Conservation (phyloP, 2,113 vertebrate genomes). For the Enhydra lutris region DNA sequence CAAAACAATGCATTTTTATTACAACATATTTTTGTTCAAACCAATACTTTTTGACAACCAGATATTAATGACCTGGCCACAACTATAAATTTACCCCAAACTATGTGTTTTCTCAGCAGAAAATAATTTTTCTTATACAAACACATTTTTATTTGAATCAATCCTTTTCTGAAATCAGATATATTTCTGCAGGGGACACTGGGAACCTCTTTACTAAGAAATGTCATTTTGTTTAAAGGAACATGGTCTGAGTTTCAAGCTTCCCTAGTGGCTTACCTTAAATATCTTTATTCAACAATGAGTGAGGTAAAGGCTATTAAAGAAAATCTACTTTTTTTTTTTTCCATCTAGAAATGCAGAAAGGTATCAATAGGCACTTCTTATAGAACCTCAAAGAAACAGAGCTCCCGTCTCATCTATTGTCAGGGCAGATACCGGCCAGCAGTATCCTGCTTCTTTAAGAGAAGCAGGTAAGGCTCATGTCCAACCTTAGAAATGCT, state of each 20-base stretch:
- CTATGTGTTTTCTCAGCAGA: conserved; percentile 86
- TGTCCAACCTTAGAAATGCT: neutral
- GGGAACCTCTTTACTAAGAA: conserved; percentile 69
- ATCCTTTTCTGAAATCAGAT: conserved; percentile 83
- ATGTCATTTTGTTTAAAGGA: conserved; percentile 74
- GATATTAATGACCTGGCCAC: conserved; percentile 88
- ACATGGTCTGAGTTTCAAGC: conserved; percentile 27
- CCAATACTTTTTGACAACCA: conserved; percentile 91
- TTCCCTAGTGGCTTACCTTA: conserved; percentile 17
- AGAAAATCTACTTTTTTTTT: neutral
- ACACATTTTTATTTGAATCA: conserved; percentile 89
- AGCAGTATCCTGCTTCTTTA: neutral
- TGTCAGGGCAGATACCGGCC: neutral
- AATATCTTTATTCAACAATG: conserved; percentile 40
- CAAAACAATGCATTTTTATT: conserved; percentile 91
- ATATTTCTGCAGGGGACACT: conserved; percentile 72
- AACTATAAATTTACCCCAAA: conserved; percentile 89
- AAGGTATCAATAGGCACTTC: neutral
- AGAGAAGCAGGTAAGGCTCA: neutral
- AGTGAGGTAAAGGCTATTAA: neutral
- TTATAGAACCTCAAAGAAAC: neutral
- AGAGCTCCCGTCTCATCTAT: accelerated
- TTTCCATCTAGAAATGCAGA: neutral
- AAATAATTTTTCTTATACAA: conserved; percentile 90
- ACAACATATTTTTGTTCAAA: conserved; percentile 90